A percentile compares a stretch with the other conserved stretches of the same genome.
These are phyloP conservation scores for Pelochelys cantorii DNA, from an alignment of 2,797 vertebrate genomes.

Conservation along the genomic window DNA sequence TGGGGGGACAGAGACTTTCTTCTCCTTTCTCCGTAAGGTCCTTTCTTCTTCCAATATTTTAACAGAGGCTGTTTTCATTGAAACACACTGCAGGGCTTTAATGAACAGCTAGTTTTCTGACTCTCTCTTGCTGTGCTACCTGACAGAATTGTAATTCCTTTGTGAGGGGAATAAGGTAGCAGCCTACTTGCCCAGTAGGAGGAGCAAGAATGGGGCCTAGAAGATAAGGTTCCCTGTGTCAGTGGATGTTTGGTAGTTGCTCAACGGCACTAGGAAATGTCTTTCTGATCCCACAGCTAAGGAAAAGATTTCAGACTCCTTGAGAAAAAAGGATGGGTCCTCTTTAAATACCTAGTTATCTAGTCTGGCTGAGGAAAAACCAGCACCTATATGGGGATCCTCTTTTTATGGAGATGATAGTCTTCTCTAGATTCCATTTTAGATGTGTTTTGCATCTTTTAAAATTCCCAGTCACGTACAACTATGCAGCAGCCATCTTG, in stretches of 20 bases:
- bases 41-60: background rate
- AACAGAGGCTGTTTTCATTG: background rate
- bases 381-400: background rate
- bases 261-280: background rate
- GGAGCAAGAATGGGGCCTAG: background rate
- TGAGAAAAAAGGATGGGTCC: background rate
- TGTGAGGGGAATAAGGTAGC: background rate
- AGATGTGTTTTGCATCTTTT: too few relatives aligned
- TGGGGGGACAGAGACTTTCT: background rate
- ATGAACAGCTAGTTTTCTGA: background rate
- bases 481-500: accelerated
- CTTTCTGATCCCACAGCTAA: background rate
- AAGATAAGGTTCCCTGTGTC: accelerated
- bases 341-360: background rate
- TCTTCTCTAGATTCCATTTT: accelerated
- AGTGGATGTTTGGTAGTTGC: background rate
- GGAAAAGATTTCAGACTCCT: background rate
- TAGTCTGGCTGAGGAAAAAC: background rate
- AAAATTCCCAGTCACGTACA: background rate
- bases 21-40: accelerated
- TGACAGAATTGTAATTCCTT: background rate
- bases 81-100: accelerated
- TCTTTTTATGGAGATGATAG: accelerated
- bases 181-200: background rate
- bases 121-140: accelerated